These are phyloP conservation scores for Cherax destructor DNA, from an alignment of 1,140 invertebrate species.

Conservation along the genomic window DNA sequence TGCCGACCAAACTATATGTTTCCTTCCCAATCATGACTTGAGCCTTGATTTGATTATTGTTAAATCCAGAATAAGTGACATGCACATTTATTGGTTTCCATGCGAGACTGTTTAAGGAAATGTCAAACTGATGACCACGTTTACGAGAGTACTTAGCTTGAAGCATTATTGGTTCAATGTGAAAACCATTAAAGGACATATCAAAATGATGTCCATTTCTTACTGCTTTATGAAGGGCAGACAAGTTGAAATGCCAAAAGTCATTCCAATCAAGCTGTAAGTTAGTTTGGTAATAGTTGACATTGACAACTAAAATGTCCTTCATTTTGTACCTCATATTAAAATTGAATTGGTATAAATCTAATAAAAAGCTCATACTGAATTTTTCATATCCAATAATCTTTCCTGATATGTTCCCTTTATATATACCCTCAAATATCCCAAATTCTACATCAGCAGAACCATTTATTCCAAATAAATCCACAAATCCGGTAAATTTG, in stretches of 20 bases:
- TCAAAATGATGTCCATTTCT: neutral
- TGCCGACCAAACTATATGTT: slow-evolving; percentile 22
- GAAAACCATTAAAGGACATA: slow-evolving; percentile 22
- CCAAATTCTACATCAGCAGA: neutral
- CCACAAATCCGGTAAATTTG: slow-evolving; percentile 10
- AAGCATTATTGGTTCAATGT: neutral
- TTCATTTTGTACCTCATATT: neutral
- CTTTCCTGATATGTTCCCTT: slow-evolving; percentile 3
- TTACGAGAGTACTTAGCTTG: neutral
- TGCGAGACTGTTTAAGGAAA: neutral
- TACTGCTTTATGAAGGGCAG: neutral
- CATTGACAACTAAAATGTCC: slow-evolving; percentile 1
- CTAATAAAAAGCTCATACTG: neutral
- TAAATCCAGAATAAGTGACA: neutral
- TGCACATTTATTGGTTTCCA: neutral
- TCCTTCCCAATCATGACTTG: slow-evolving; percentile 7
- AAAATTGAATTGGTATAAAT: slow-evolving; percentile 13
- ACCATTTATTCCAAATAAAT: neutral
- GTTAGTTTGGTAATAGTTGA: slow-evolving; percentile 13
- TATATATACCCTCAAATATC: neutral
- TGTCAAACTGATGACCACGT: neutral
- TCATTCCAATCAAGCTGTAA: slow-evolving; percentile 14
- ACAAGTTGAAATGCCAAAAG: slow-evolving; percentile 17
- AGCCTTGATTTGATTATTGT: neutral
- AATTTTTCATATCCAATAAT: slow-evolving; percentile 21